These are phyloP conservation scores for Drosophila falleni DNA, from an alignment of 2,888 invertebrate genomes.

Conservation along the genomic window DNA sequence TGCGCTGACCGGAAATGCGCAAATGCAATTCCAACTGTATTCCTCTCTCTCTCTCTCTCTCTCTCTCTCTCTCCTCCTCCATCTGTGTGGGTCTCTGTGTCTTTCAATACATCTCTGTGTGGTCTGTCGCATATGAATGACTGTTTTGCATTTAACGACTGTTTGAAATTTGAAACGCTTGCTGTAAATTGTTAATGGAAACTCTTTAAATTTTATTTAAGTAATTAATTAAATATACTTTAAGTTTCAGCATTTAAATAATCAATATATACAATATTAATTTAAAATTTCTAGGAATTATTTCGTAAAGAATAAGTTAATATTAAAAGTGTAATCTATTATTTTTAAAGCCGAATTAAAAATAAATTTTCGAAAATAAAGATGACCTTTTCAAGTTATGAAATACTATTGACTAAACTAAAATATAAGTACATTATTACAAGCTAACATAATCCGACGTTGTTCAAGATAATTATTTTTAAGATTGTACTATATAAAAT, in stretches of 20 bases:
- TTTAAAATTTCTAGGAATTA: too few relatives aligned
- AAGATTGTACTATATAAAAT: too few relatives aligned
- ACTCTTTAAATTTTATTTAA: conserved; percentile 5
- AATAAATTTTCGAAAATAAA: too few relatives aligned
- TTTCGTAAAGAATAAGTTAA: too few relatives aligned
- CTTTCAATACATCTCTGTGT: conserved; percentile 7
- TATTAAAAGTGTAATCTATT: too few relatives aligned
- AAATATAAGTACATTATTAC: too few relatives aligned
- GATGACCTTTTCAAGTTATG: too few relatives aligned
- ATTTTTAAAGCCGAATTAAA: too few relatives aligned
- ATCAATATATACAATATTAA: too few relatives aligned
- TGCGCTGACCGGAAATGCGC: conserved; percentile 79
- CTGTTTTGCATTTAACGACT: conserved; percentile 49
- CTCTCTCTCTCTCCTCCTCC: conserved; percentile 14
- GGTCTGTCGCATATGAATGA: conserved; percentile 48
- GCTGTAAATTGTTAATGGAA: neutral
- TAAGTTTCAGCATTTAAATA: neutral
- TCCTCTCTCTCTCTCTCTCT: conserved; percentile 21
- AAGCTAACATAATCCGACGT: too few relatives aligned
- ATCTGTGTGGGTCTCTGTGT: conserved; percentile 8
- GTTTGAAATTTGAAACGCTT: conserved; percentile 21
- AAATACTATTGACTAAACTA: too few relatives aligned
- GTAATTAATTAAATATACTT: neutral
- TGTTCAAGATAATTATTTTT: too few relatives aligned
- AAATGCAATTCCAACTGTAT: conserved; percentile 71